phyloP scores from a whole-genome alignment of 2,113 vertebrate species.

The Marcusenius ussheri region DNA sequence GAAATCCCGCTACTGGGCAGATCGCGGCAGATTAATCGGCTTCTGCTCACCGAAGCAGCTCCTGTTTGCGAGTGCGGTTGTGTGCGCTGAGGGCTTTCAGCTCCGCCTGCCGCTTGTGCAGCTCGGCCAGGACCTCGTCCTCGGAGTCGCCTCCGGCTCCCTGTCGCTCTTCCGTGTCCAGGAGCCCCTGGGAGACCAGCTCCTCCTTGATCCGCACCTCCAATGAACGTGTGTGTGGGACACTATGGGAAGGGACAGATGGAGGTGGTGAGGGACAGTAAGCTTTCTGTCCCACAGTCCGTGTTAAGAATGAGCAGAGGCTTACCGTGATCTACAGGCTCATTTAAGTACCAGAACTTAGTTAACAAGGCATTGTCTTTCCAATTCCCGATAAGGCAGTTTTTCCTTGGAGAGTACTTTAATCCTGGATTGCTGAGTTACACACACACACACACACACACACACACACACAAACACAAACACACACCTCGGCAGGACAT shows the following conservation, averaged over 20 bases:
- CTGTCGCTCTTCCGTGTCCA: slow-evolving; percentile 87
- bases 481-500: not conserved
- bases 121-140: slow-evolving; percentile 85
- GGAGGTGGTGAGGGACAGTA: not conserved
- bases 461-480: not conserved
- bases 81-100: slow-evolving; percentile 87
- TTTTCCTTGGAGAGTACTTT: too few species aligned
- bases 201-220: slow-evolving; percentile 96
- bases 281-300: not conserved
- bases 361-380: too few species aligned
- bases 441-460: too few species aligned
- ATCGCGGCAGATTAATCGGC: not conserved
- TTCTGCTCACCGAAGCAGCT: slow-evolving; percentile 76
- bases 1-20: not conserved
- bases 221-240: slow-evolving; percentile 90
- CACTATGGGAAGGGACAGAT: slow-evolving; percentile 53
- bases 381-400: too few species aligned
- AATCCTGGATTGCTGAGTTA: too few species aligned
- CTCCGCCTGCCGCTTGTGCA: slow-evolving; percentile 90
- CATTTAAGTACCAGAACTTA: too few species aligned
- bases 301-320: not conserved
- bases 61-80: slow-evolving; percentile 87
- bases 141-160: slow-evolving; percentile 82
- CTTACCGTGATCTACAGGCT: not conserved
- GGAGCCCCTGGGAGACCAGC: slow-evolving; percentile 86